Percentiles rank a stretch among this genome's conserved stretches.
phyloP scores from a whole-genome alignment of 2,888 invertebrate genomes.

The Eupithecia exiguata region DNA sequence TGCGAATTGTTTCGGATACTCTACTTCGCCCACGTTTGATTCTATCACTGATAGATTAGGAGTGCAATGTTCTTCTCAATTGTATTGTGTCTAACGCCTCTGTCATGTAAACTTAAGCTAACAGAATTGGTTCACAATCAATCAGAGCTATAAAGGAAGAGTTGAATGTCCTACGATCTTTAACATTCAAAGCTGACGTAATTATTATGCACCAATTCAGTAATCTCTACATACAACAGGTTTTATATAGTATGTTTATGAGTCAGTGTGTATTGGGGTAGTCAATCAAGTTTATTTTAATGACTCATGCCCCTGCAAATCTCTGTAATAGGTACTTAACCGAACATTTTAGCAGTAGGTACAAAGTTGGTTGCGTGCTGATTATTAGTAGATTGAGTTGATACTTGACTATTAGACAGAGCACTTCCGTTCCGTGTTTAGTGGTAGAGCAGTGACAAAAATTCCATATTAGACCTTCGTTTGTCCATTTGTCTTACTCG shows the following conservation, averaged over 20 bases:
- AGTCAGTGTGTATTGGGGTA: conserved; percentile 15
- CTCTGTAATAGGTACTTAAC: no score
- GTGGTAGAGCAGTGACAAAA: conserved; percentile 10
- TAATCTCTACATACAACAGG: conserved; percentile 47
- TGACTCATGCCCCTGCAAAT: background rate
- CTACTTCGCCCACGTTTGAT: conserved; percentile 38
- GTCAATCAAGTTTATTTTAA: conserved; percentile 1
- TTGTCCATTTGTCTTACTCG: background rate
- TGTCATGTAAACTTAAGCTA: conserved; percentile 38
- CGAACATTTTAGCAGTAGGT: background rate
- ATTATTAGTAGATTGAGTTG: background rate
- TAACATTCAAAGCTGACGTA: conserved; percentile 50
- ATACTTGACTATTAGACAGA: background rate
- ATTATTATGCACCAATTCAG: conserved; percentile 49
- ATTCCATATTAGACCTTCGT: conserved; percentile 27
- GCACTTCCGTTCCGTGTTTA: background rate
- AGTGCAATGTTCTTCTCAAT: conserved; percentile 35
- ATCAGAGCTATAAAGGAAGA: conserved; percentile 38
- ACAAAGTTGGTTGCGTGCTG: background rate
- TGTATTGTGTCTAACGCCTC: conserved; percentile 51
- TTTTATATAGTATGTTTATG: conserved; percentile 19
- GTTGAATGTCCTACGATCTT: conserved; percentile 57
- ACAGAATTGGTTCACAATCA: conserved; percentile 48
- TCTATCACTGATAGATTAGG: conserved; percentile 41
- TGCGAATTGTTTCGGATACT: background rate